Base-by-base conservation (phyloP, 2,888 invertebrate species). In the Sarcophaga caerulescens region DNA sequence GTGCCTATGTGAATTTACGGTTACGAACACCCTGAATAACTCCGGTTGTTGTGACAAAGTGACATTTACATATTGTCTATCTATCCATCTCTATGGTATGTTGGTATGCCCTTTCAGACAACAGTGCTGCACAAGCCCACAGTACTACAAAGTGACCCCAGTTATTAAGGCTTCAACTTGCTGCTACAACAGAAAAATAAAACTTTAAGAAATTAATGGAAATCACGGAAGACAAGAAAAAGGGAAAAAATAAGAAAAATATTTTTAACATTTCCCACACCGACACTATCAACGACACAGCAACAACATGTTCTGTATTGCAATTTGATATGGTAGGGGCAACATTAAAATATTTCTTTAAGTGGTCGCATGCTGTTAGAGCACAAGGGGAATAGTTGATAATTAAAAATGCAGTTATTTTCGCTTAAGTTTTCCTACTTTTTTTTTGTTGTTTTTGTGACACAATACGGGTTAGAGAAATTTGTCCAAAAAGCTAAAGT, bases 101-200 rank as follows among this genome's bases (percentile, higher is more conserved):
- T n/a, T 35, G 35, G 35, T 17, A 59, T 59, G 59, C 59, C 59
- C 19, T 59, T 59, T 59, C 3, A 3, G 4, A 2, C 45, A 45
- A 45, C 45, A 4, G 2, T 12, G 0, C 4, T 1, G 3, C 47
- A 47, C 0, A 0, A 47, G 14, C 1, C 14, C 47, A 47, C 14
- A 47, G 1, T 47, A 3, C 12, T 14, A 52, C 19, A 21, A 17
- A 25, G 59, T 68, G 17, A 60, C 66, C 60, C 3, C 35, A 66
- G 45, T 57, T 52, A 69, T 78, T 78, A 52, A 69, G 21, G 70
- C 44, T 79, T 81, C 35, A 74, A 81, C 73, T 81, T 62, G 80
- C 59, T 81, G 59, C 73, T 45, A 25, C 66, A 74, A 66, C 35
- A 68, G 66, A 74, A 74, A 73, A 45, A 45, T 73, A 25, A 21